Conservation (phyloP, 1,140 invertebrate genomes). For the Sesamia nonagrioides region DNA sequence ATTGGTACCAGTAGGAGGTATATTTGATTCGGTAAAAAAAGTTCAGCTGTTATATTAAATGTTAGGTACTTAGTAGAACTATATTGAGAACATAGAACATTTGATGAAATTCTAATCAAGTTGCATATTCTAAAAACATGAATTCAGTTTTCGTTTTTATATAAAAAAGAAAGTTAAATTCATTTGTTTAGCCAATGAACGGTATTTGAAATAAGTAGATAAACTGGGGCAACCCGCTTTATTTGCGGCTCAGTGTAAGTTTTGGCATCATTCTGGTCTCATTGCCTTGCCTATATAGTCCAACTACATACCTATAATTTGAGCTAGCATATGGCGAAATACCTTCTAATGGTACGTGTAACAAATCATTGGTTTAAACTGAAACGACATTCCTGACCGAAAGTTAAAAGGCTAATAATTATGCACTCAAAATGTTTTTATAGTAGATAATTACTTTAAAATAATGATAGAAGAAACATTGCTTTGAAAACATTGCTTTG, state of each 20-base stretch:
- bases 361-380: neutral
- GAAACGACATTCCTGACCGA: conserved; percentile 13
- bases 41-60: too few relatives aligned
- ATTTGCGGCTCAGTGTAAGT: too few relatives aligned
- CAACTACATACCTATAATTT: neutral
- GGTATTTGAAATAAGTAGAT: neutral
- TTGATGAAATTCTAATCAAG: neutral
- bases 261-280: too few relatives aligned
- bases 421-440: neutral
- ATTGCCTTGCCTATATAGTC: conserved; percentile 9
- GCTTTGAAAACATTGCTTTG: too few relatives aligned
- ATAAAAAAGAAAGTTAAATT: too few relatives aligned
- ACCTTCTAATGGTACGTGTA: neutral
- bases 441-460: too few relatives aligned
- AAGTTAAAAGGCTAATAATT: neutral
- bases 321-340: neutral
- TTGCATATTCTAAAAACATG: neutral
- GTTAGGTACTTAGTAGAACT: too few relatives aligned
- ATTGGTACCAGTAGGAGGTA: neutral
- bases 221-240: too few relatives aligned
- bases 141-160: too few relatives aligned
- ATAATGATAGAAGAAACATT: too few relatives aligned
- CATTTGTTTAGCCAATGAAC: neutral
- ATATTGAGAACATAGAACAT: too few relatives aligned
- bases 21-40: neutral